Conservation (phyloP, 2,888 invertebrate species). For the Apamea anceps region DNA sequence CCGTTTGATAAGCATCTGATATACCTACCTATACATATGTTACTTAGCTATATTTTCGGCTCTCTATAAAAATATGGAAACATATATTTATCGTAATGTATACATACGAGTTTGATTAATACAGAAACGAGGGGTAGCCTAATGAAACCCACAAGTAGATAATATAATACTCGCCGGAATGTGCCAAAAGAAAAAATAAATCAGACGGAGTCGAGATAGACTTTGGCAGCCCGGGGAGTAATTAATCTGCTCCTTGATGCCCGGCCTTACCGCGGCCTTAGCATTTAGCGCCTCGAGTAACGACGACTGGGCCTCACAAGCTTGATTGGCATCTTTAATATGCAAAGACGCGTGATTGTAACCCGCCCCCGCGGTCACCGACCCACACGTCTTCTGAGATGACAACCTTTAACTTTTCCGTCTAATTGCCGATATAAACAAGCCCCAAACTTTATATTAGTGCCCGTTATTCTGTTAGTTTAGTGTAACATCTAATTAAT, state of each 20-base stretch:
- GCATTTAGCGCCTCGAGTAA: slow-evolving; percentile 76
- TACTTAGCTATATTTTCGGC: slow-evolving; percentile 12
- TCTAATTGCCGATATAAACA: slow-evolving; percentile 63
- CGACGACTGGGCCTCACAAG: slow-evolving; percentile 72
- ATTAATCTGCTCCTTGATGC: slow-evolving; percentile 78
- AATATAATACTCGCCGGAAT: slow-evolving; percentile 51
- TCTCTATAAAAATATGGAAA: slow-evolving; percentile 30
- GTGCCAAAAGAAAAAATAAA: slow-evolving; percentile 59
- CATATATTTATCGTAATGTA: slow-evolving; percentile 30
- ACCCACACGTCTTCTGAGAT: slow-evolving; percentile 24
- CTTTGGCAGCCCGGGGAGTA: slow-evolving; percentile 70
- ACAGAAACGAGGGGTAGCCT: slow-evolving; percentile 40
- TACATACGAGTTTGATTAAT: slow-evolving; percentile 44
- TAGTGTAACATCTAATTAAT: slow-evolving; percentile 64
- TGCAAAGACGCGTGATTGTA: slow-evolving; percentile 73
- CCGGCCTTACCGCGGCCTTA: slow-evolving; percentile 56
- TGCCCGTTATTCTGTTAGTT: slow-evolving; percentile 50
- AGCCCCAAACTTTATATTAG: slow-evolving; percentile 55
- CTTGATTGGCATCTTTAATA: slow-evolving; percentile 82
- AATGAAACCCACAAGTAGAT: slow-evolving; percentile 53
- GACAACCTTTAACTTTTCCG: slow-evolving; percentile 51
- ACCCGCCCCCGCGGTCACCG: not conserved
- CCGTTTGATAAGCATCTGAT: slow-evolving; percentile 51
- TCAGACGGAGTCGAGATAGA: slow-evolving; percentile 58
- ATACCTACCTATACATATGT: slow-evolving; percentile 8